Percentiles rank a stretch among this genome's conserved stretches.
Conservation (phyloP, 2,113 vertebrate genomes). For the Calcarius ornatus region DNA sequence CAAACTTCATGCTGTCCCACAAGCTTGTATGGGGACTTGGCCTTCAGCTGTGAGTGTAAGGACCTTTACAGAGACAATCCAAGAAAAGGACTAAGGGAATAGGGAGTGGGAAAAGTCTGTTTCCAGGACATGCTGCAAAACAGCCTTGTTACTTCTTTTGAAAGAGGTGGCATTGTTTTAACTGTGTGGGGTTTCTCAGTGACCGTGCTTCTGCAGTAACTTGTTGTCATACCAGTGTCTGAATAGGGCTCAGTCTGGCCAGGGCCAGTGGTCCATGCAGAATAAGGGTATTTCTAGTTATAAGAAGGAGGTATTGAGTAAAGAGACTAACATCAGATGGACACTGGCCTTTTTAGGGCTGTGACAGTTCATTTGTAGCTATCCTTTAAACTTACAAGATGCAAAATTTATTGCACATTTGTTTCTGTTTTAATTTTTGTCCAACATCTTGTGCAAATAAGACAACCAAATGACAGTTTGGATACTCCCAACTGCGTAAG, state of each 20-base stretch:
- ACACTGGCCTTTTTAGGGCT: background rate
- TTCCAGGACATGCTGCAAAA: background rate
- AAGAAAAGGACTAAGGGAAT: background rate
- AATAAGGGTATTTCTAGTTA: background rate
- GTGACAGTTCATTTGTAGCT: background rate
- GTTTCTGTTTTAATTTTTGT: conserved; percentile 6
- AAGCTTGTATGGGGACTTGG: background rate
- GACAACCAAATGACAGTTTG: background rate
- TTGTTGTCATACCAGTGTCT: background rate
- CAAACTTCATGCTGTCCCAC: background rate
- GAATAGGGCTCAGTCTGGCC: background rate
- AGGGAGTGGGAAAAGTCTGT: background rate
- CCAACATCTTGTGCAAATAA: conserved; percentile 19
- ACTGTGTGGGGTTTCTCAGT: background rate
- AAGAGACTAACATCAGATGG: background rate
- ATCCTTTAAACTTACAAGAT: background rate
- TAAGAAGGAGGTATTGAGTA: background rate
- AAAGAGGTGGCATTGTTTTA: background rate
- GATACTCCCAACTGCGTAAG: background rate
- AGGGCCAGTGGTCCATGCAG: background rate
- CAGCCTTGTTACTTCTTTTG: background rate
- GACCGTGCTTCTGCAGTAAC: background rate
- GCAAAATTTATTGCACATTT: background rate
- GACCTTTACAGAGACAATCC: background rate
- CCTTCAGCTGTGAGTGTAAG: background rate